A percentile compares a stretch with the other conserved stretches of the same genome.
These are phyloP conservation scores for Columba guinea DNA, from an alignment of 2,797 vertebrate species.

Conservation along the genomic window DNA sequence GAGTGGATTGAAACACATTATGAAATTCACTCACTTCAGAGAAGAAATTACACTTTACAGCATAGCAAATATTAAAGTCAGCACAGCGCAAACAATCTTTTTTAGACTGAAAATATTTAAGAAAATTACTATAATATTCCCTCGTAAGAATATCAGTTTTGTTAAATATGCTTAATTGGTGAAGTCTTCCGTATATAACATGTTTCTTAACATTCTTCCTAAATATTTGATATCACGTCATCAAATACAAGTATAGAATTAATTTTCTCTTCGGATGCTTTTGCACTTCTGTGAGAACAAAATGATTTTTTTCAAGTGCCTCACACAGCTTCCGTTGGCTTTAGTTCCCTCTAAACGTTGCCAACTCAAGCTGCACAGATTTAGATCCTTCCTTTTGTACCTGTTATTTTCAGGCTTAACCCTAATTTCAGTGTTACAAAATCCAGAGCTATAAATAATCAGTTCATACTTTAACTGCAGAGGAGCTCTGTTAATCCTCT, in stretches of 20 bases:
- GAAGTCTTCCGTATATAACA: not conserved
- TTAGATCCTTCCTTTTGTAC: conserved; percentile 37
- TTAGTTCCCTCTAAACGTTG: conserved; percentile 33
- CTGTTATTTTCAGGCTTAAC: conserved; percentile 51
- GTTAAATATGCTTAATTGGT: not conserved
- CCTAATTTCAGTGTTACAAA: conserved; percentile 26
- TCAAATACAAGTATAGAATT: conserved; percentile 19
- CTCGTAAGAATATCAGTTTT: not conserved
- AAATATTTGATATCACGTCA: not conserved
- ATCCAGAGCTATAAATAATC: conserved; percentile 43
- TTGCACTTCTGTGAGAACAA: conserved; percentile 53
- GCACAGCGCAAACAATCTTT: not conserved
- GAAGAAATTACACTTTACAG: not conserved
- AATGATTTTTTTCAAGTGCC: conserved; percentile 50
- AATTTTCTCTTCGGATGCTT: conserved; percentile 8
- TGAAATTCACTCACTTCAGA: not conserved
- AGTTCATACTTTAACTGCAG: not conserved
- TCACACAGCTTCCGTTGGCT: conserved; percentile 59
- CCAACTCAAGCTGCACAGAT: conserved; percentile 39
- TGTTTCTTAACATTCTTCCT: not conserved
- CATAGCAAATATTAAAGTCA: not conserved
- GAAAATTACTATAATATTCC: not conserved
- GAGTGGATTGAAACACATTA: not conserved
- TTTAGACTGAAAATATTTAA: not conserved
- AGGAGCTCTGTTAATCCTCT: conserved; percentile 26